Evolutionary conservation across 1,140 invertebrate species (phyloP), one percentile per base, ranked within the genome.

Genomic region (Diachasmimorpha longicaudata): DNA sequence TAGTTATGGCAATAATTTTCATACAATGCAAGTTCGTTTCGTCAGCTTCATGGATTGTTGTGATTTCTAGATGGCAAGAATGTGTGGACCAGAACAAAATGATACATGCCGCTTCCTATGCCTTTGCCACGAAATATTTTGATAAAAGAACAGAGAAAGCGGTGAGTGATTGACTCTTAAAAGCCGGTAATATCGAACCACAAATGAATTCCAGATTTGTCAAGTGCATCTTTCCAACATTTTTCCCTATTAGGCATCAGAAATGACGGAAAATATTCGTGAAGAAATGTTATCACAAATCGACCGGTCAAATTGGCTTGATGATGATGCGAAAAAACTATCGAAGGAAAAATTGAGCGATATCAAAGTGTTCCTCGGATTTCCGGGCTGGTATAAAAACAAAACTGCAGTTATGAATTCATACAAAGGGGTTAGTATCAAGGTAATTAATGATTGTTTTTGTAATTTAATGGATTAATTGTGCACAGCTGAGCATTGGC

Each of bases 321-420:
- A 93, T 77, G 81, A 88, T 3, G 82, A 84, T 14, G 93, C 93
- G 0, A 90, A 90, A 81, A 46, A 78, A 9, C 87, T 89, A 2
- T 92, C 93, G 0, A 84, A 85, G 76, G 87, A 91, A 46, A 94
- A 95, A 86, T 89, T 89, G 10, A 77, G 87, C n/a, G 77, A 85
- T 25, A 92, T 94, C 83, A 87, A 85, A 23, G 87, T 91, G 69
- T 91, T 93, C 78, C 91, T 95, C 78, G 94, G 93, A 21, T 94
- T 92, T 82, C 93, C 93, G 10, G 72, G 71, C 19, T 79, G 78
- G 78, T 79, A 76, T 44, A 76, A 55, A 19, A 74, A 79, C 39
- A 70, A 66, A 44, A 79, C 66, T 10, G 19, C 31, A 58, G 68
- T 79, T 23, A 72, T 68, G 0, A 74, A 74, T 63, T 25, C 23